phyloP scores from a whole-genome alignment of 2,113 vertebrate species.

The Xiphorhynchus elegans region DNA sequence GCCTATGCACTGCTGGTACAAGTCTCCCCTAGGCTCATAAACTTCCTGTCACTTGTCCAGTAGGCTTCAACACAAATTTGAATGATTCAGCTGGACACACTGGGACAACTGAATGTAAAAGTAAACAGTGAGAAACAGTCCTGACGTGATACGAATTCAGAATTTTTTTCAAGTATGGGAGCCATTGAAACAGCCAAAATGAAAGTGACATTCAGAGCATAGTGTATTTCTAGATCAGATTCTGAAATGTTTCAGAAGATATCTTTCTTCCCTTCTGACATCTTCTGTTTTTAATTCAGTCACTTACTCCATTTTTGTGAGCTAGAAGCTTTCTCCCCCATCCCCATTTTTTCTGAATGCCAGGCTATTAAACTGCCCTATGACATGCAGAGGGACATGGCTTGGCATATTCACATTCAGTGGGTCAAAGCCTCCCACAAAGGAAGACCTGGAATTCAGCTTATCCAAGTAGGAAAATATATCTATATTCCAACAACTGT shows the following conservation, averaged over 20 bases:
- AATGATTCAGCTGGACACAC: constrained; percentile 21
- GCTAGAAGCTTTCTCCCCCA: neutral
- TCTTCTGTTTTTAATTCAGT: neutral
- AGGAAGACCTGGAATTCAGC: neutral
- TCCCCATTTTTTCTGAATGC: neutral
- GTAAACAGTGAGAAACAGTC: neutral
- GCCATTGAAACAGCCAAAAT: neutral
- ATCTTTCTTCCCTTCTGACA: neutral
- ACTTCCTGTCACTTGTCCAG: neutral
- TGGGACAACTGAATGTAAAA: constrained; percentile 12
- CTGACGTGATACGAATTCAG: neutral
- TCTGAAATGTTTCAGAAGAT: neutral
- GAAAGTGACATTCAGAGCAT: neutral
- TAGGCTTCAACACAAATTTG: constrained; percentile 23
- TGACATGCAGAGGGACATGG: fast-evolving
- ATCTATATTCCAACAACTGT: neutral
- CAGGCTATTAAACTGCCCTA: neutral
- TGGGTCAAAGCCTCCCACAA: neutral
- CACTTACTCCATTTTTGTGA: neutral
- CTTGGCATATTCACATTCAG: neutral
- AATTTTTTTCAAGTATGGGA: neutral
- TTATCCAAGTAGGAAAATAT: neutral
- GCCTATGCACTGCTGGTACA: neutral
- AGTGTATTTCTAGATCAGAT: neutral
- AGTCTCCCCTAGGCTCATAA: neutral